A percentile compares a stretch with the other conserved stretches of the same genome.
Evolutionary conservation across 2,113 vertebrate species (phyloP).

Genomic region (Pionites leucogaster): DNA sequence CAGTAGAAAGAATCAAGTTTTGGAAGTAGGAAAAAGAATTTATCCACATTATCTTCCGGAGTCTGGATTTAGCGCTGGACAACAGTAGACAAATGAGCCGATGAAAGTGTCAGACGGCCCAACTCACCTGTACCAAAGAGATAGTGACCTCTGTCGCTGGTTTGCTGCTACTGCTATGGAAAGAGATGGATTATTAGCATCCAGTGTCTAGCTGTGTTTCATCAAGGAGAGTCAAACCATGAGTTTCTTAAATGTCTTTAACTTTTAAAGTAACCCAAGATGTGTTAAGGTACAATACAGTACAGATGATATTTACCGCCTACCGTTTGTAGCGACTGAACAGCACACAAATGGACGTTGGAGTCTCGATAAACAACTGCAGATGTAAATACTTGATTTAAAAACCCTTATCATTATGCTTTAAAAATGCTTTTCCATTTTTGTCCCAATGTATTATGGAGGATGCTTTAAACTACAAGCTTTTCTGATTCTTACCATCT

Average conservation of each 20-base stretch:
- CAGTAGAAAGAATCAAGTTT: neutral
- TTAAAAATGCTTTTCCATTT: neutral
- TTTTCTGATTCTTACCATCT: neutral
- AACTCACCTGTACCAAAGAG: fast-evolving
- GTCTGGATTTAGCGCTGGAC: neutral
- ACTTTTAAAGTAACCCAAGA: neutral
- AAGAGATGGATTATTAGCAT: neutral
- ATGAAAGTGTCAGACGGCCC: neutral
- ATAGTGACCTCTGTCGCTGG: neutral
- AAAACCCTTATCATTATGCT: neutral
- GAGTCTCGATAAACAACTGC: neutral
- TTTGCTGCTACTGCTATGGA: neutral
- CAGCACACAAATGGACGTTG: neutral
- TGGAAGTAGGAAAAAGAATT: neutral
- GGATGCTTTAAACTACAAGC: neutral
- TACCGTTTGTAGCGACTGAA: neutral
- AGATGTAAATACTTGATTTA: neutral
- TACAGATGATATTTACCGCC: neutral
- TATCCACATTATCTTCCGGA: neutral
- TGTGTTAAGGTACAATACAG: neutral
- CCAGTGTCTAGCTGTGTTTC: neutral
- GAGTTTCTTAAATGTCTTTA: neutral
- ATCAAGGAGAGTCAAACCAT: neutral
- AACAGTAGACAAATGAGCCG: neutral
- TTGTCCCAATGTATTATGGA: neutral